phyloP scores from a whole-genome alignment of 2,888 invertebrate genomes.

The Chymomyza fuscimana region DNA sequence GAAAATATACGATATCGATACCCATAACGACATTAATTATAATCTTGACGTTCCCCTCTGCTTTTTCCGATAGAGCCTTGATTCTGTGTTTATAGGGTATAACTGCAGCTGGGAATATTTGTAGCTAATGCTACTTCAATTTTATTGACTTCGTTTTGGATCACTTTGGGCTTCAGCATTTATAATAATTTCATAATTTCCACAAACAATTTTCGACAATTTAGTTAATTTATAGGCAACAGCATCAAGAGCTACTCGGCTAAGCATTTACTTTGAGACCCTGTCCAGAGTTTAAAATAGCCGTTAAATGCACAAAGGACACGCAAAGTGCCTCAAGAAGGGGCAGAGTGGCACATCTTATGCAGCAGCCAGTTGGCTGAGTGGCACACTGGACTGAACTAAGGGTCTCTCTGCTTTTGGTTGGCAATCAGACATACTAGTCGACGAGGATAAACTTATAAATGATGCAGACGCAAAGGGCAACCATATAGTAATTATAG shows the following conservation, averaged over 20 bases:
- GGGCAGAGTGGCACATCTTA: not conserved
- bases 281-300: constrained; percentile 52
- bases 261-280: constrained; percentile 16
- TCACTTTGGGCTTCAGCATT: constrained; percentile 49
- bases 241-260: constrained; percentile 4
- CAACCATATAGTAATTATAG: constrained; percentile 73
- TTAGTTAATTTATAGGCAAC: constrained; percentile 62
- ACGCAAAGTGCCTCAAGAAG: constrained; percentile 58
- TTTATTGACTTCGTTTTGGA: constrained; percentile 68
- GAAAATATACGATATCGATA: no score
- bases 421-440: constrained; percentile 30
- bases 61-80: no score
- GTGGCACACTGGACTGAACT: constrained; percentile 27
- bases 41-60: no score
- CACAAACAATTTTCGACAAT: constrained; percentile 70
- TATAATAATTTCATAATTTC: constrained; percentile 70
- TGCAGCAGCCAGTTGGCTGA: constrained; percentile 23
- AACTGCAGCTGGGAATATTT: not conserved
- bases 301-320: constrained; percentile 75
- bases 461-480: constrained; percentile 69
- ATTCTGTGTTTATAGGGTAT: no score
- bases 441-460: constrained; percentile 73
- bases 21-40: no score
- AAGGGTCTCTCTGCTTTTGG: constrained; percentile 18
- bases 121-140: constrained; percentile 15